Evolutionary conservation across 2,888 invertebrate genomes (phyloP).

Genomic region (Lapara coniferarum): DNA sequence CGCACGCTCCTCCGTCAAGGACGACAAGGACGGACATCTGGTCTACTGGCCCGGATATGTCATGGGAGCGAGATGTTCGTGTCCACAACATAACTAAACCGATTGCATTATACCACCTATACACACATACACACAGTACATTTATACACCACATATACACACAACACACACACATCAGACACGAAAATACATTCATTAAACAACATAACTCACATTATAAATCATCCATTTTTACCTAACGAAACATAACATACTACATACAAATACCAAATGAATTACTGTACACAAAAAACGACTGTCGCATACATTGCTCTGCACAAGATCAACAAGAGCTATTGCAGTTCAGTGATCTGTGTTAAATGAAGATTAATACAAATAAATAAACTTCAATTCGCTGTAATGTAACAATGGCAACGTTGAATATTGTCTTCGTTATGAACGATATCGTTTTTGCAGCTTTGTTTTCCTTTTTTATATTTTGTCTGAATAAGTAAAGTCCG

Average conservation of each 20-base stretch:
- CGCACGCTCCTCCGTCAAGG: slow-evolving; percentile 96
- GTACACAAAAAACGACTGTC: slow-evolving; percentile 21
- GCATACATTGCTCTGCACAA: slow-evolving; percentile 26
- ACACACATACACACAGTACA: slow-evolving; percentile 39
- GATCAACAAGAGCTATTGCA: slow-evolving; percentile 38
- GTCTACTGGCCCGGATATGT: slow-evolving; percentile 99
- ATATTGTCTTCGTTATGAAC: slow-evolving; percentile 37
- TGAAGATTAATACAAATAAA: slow-evolving; percentile 42
- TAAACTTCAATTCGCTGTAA: slow-evolving; percentile 30
- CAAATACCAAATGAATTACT: slow-evolving; percentile 19
- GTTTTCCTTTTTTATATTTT: slow-evolving; percentile 40
- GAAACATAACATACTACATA: slow-evolving; percentile 22
- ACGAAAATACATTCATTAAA: slow-evolving; percentile 34
- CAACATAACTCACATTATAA: slow-evolving; percentile 22
- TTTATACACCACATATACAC: slow-evolving; percentile 36
- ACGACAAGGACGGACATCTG: slow-evolving; percentile 99
- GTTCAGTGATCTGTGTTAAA: slow-evolving; percentile 48
- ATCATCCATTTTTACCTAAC: background rate
- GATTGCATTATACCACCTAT: slow-evolving; percentile 46
- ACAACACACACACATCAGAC: slow-evolving; percentile 38
- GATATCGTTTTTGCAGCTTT: slow-evolving; percentile 58
- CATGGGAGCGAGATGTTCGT: slow-evolving; percentile 99
- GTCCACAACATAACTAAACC: slow-evolving; percentile 86
- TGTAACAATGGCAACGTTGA: slow-evolving; percentile 39
- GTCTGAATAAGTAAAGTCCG: background rate